These are phyloP conservation scores for Stictocephala bisonia DNA, from an alignment of 2,888 invertebrate genomes.

Conservation along the genomic window DNA sequence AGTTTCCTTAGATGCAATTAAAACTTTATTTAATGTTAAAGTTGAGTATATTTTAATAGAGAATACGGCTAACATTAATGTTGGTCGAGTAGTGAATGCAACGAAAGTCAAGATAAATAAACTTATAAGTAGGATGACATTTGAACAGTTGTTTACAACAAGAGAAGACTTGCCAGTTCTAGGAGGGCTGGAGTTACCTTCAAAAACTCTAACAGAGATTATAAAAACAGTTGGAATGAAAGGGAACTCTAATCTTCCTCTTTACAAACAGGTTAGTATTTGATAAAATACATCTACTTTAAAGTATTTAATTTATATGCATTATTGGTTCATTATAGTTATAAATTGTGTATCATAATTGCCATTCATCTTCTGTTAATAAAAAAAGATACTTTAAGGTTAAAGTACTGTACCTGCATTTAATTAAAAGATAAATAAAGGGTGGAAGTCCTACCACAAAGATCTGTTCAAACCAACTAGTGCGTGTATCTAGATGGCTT, in stretches of 20 bases:
- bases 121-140: slow-evolving; percentile 56
- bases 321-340: too few species aligned
- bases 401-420: too few species aligned
- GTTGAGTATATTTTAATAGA: slow-evolving; percentile 57
- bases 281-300: too few species aligned
- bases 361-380: too few species aligned
- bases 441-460: too few species aligned
- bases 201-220: slow-evolving; percentile 36
- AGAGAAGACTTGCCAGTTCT: slow-evolving; percentile 19
- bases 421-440: too few species aligned
- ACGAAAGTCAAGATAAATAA: slow-evolving; percentile 57
- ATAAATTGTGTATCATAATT: too few species aligned
- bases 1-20: slow-evolving; percentile 55
- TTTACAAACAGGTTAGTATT: slow-evolving; percentile 6
- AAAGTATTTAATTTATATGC: too few species aligned
- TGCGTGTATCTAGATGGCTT: too few species aligned
- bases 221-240: neutral
- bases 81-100: slow-evolving; percentile 55
- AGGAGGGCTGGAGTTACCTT: slow-evolving; percentile 23
- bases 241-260: neutral
- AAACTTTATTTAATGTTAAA: slow-evolving; percentile 53
- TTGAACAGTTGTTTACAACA: slow-evolving; percentile 57
- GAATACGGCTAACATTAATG: slow-evolving; percentile 47
- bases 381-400: too few species aligned
- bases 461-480: too few species aligned